These are phyloP conservation scores for Maniola jurtina DNA, from an alignment of 1,140 invertebrate species.

Conservation along the genomic window DNA sequence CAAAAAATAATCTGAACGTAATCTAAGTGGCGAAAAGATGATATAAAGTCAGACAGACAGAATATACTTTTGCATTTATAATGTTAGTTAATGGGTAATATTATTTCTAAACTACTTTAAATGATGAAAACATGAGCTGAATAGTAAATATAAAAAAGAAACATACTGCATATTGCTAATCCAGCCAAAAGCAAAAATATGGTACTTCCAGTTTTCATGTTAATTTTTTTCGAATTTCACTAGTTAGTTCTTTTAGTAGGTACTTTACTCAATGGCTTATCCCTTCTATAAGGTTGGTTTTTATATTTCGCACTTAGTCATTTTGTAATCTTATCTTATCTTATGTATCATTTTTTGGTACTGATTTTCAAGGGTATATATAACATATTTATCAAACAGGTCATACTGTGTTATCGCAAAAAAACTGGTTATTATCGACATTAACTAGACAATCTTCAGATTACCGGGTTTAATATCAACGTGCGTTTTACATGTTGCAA, in stretches of 20 bases:
- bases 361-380: neutral
- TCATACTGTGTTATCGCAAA: neutral
- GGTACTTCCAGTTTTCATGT: neutral
- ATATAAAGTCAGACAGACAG: neutral
- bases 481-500: too few relatives aligned
- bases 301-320: conserved; percentile 8
- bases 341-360: neutral
- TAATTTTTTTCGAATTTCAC: neutral
- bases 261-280: neutral
- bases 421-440: too few relatives aligned
- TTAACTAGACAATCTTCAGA: too few relatives aligned
- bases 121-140: too few relatives aligned
- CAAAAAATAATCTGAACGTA: too few relatives aligned
- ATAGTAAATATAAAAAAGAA: neutral
- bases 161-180: conserved; percentile 3
- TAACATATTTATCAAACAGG: neutral
- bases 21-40: too few relatives aligned
- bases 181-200: conserved; percentile 1
- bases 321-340: conserved; percentile 4
- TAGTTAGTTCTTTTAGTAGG: neutral
- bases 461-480: too few relatives aligned
- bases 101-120: too few relatives aligned
- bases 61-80: neutral
- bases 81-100: too few relatives aligned
- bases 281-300: neutral